Evolutionary conservation across 2,113 vertebrate genomes (phyloP).

Genomic region (Prunella fulvescens): DNA sequence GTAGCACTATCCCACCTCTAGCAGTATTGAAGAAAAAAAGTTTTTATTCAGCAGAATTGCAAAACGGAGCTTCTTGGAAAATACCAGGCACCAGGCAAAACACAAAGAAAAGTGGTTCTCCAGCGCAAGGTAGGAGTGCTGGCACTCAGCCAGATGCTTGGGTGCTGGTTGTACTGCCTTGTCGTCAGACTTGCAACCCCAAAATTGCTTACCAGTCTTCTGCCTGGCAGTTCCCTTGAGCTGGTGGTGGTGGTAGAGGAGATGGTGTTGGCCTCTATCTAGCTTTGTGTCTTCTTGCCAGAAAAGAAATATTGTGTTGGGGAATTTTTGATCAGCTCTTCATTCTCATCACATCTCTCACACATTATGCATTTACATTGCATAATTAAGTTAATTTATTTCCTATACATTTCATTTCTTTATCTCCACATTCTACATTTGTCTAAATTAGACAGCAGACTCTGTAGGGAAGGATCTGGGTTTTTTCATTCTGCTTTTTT

Average conservation of each 20-base stretch:
- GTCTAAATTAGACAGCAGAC: not conserved
- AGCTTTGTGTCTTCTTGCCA: conserved; percentile 39
- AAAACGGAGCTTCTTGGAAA: conserved; percentile 73
- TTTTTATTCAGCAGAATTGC: conserved; percentile 78
- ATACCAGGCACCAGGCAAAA: conserved; percentile 72
- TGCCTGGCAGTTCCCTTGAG: conserved; percentile 51
- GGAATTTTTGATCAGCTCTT: conserved; percentile 39
- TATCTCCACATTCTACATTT: not conserved
- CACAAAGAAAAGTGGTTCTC: conserved; percentile 74
- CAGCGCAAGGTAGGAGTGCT: conserved; percentile 71
- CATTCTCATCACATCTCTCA: not conserved
- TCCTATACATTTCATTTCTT: not conserved
- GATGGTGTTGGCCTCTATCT: conserved; percentile 15
- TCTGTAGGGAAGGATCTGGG: not conserved
- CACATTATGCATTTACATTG: not conserved
- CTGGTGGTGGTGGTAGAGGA: conserved; percentile 34
- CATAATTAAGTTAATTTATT: not conserved
- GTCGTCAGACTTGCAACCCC: conserved; percentile 32
- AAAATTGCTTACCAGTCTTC: conserved; percentile 56
- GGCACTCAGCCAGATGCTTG: conserved; percentile 52
- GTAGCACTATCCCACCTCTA: not conserved
- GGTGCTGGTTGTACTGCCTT: conserved; percentile 45
- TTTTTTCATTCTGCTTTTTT: not conserved
- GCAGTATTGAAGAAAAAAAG: conserved; percentile 69
- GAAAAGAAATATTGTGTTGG: not conserved